These are phyloP conservation scores for Sturnus vulgaris DNA, from an alignment of 2,113 vertebrate genomes.

Conservation along the genomic window DNA sequence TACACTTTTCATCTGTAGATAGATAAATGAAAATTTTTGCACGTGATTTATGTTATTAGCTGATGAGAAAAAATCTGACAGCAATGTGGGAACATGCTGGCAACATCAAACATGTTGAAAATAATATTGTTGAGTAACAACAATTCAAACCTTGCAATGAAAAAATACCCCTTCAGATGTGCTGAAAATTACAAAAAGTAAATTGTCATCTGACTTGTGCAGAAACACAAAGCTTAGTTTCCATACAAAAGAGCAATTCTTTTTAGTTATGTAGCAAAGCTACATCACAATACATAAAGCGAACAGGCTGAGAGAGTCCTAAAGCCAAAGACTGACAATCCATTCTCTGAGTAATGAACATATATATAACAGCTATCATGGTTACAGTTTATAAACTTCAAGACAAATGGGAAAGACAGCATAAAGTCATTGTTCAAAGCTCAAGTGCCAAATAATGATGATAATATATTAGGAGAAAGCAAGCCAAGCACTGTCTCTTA, in stretches of 20 bases:
- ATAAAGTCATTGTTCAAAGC: not conserved
- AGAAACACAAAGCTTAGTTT: not conserved
- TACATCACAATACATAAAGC: not conserved
- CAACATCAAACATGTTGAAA: not conserved
- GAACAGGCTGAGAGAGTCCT: not conserved
- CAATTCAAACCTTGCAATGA: not conserved
- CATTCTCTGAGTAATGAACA: not conserved
- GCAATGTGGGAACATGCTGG: not conserved
- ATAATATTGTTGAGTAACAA: not conserved
- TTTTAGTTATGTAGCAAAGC: not conserved
- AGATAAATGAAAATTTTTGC: not conserved
- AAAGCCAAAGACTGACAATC: not conserved
- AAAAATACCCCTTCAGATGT: not conserved
- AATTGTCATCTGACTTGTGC: not conserved
- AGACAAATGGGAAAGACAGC: not conserved
- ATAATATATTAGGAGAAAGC: not conserved
- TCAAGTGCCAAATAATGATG: not conserved
- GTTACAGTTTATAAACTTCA: not conserved
- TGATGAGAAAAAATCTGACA: not conserved
- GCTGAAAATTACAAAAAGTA: not conserved
- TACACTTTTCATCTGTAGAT: fast-evolving
- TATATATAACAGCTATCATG: not conserved
- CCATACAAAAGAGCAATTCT: not conserved
- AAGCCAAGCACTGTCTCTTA: not conserved
- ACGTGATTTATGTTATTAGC: not conserved